phyloP scores from a whole-genome alignment of 2,888 invertebrate genomes.

The Lithophane semibrunnea region DNA sequence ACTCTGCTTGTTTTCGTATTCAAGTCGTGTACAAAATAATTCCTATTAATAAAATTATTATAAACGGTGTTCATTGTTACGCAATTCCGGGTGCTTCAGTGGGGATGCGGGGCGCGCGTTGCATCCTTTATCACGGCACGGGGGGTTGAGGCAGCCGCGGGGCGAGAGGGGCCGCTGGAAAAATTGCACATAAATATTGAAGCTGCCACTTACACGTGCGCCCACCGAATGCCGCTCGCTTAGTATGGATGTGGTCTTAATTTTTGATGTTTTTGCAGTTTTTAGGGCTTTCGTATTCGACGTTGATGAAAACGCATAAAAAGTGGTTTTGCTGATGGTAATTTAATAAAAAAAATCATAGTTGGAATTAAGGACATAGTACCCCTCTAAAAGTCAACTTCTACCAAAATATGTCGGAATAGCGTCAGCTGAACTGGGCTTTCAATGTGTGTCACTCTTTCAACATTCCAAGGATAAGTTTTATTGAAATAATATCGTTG shows the following conservation, averaged over 20 bases:
- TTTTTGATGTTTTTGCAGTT: constrained; percentile 10
- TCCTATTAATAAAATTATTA: constrained; percentile 79
- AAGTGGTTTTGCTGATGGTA: too few species aligned
- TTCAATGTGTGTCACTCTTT: too few species aligned
- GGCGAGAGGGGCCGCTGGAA: constrained; percentile 82
- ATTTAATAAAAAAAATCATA: too few species aligned
- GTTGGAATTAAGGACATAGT: too few species aligned
- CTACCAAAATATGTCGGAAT: too few species aligned
- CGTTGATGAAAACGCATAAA: not conserved
- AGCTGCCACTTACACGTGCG: constrained; percentile 91
- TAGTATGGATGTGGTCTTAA: constrained; percentile 74
- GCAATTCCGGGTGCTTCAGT: constrained; percentile 79
- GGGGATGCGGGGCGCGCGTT: constrained; percentile 77
- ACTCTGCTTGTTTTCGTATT: constrained; percentile 54
- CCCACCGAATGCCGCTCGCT: constrained; percentile 75
- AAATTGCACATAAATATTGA: constrained; percentile 91
- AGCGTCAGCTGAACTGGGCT: too few species aligned
- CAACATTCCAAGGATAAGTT: too few species aligned
- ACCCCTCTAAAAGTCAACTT: too few species aligned
- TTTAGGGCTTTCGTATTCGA: not conserved
- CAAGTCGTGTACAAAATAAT: constrained; percentile 69
- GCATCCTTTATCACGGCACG: constrained; percentile 87
- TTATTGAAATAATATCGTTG: too few species aligned
- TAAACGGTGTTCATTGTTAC: constrained; percentile 86
- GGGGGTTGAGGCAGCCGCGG: constrained; percentile 63